These are phyloP conservation scores for Chrysogorgia sp. DNA, from an alignment of 92 coral and sea anemone genomes.

Conservation along the genomic window DNA sequence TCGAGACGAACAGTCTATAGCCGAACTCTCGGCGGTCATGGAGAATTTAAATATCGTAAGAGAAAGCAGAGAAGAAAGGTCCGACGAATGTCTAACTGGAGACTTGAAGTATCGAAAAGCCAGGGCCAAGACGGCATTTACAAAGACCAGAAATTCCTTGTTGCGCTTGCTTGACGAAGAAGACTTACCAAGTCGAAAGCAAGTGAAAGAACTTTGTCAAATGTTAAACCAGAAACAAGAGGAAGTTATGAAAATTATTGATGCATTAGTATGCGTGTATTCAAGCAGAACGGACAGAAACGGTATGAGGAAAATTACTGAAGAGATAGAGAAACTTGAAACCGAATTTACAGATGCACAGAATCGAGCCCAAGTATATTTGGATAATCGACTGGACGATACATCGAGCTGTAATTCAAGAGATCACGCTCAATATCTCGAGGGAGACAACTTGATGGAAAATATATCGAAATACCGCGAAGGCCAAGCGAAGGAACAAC, in stretches of 20 bases:
- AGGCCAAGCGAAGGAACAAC: neutral
- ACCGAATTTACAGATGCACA: constrained; percentile 10
- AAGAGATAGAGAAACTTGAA: constrained; percentile 35
- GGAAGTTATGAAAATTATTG: constrained; percentile 42
- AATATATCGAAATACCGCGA: constrained; percentile 8
- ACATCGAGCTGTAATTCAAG: constrained; percentile 9
- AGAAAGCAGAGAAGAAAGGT: neutral
- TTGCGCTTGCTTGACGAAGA: constrained; percentile 26
- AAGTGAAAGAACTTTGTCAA: constrained; percentile 40
- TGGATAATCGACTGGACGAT: neutral
- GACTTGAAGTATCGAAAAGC: constrained; percentile 24
- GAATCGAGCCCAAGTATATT: constrained; percentile 36
- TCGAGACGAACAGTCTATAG: neutral
- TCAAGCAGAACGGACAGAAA: constrained; percentile 17
- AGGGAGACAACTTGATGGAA: constrained; percentile 30
- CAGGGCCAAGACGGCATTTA: constrained; percentile 28
- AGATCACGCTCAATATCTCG: constrained; percentile 34
- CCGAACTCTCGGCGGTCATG: neutral
- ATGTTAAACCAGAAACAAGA: constrained; percentile 46
- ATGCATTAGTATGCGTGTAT: constrained; percentile 43
- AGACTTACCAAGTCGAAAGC: constrained; percentile 61
- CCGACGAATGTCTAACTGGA: neutral
- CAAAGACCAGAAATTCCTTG: constrained; percentile 10
- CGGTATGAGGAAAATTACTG: constrained; percentile 4
- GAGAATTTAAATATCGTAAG: neutral